A percentile compares a stretch with the other conserved stretches of the same genome.
Conservation (phyloP, 2,888 invertebrate species). For the Odontomyia ornata region DNA sequence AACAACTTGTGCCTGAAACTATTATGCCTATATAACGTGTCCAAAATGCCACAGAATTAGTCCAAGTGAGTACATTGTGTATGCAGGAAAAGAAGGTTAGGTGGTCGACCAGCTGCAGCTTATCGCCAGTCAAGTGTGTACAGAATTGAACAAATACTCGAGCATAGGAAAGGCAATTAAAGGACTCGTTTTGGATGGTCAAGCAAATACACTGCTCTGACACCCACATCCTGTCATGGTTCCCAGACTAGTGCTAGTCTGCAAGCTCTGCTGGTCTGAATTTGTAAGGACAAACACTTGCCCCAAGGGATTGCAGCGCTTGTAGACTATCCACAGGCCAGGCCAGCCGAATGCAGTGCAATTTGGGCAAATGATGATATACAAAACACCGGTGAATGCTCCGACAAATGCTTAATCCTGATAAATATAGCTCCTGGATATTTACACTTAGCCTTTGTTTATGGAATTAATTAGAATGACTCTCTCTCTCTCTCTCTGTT, state of each 20-base stretch:
- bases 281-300: slow-evolving; percentile 4
- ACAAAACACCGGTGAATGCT: slow-evolving; percentile 5
- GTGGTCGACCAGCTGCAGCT: slow-evolving; percentile 24
- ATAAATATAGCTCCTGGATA: slow-evolving; percentile 14
- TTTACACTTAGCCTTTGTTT: slow-evolving; percentile 15
- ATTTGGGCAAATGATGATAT: slow-evolving; percentile 19
- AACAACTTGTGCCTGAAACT: neutral
- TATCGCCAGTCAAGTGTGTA: slow-evolving; percentile 31
- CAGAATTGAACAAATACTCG: slow-evolving; percentile 39
- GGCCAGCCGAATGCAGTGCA: neutral
- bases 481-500: slow-evolving; percentile 13
- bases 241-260: neutral
- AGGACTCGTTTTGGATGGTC: slow-evolving; percentile 44
- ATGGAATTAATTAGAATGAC: slow-evolving; percentile 28
- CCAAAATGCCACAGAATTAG: slow-evolving; percentile 24
- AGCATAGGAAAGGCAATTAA: slow-evolving; percentile 37
- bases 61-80: slow-evolving; percentile 9
- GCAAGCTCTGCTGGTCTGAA: neutral
- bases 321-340: neutral
- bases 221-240: neutral
- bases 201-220: slow-evolving; percentile 12
- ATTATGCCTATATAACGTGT: slow-evolving; percentile 37
- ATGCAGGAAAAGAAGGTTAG: slow-evolving; percentile 22
- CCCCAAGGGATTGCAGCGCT: neutral
- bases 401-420: slow-evolving; percentile 10